A percentile compares a stretch with the other conserved stretches of the same genome.
Evolutionary conservation across 2,113 vertebrate genomes (phyloP).

Genomic region (Amia ocellicauda): DNA sequence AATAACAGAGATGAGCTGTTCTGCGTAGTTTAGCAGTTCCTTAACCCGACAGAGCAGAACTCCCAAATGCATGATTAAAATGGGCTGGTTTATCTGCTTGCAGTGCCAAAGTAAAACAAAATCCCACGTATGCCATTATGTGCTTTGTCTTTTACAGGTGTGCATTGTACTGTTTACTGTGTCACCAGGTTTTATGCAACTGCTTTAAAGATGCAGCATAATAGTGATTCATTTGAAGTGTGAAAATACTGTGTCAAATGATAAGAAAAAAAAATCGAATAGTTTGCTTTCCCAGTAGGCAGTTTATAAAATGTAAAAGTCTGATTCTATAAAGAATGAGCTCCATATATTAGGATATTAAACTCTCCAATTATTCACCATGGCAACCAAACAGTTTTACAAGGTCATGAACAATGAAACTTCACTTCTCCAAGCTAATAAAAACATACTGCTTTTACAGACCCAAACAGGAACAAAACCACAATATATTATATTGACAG

Average conservation of each 20-base stretch:
- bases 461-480: no score
- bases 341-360: neutral
- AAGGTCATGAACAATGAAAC: neutral
- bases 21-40: neutral
- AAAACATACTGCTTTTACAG: no score
- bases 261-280: neutral
- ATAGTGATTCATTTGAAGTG: neutral
- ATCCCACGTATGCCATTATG: neutral
- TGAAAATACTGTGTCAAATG: no score
- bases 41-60: neutral
- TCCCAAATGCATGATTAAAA: neutral
- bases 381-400: constrained; percentile 5
- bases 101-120: neutral
- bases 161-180: neutral
- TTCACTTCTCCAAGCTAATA: no score
- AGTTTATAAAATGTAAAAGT: neutral
- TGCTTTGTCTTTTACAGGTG: neutral
- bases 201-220: neutral
- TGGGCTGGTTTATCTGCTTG: neutral
- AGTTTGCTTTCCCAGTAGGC: neutral
- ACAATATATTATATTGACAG: no score
- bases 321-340: neutral
- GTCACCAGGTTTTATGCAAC: neutral
- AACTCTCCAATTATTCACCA: neutral
- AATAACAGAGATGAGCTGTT: constrained; percentile 1